Evolutionary conservation across 2,888 invertebrate genomes (phyloP).

Genomic region (Strigamia maritima): DNA sequence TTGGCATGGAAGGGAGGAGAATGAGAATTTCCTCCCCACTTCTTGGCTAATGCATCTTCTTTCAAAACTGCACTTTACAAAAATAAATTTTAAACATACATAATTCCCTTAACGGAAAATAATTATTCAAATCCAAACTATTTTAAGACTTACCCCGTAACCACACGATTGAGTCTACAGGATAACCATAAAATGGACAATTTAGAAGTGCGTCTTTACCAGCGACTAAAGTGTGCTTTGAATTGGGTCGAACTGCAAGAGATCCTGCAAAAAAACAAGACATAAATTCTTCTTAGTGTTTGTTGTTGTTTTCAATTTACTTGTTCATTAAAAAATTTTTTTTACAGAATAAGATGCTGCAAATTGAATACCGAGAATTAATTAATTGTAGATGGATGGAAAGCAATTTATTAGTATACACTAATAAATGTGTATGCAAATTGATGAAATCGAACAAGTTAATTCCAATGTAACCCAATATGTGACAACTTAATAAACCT

Average conservation of each 20-base stretch:
- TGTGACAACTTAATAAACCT: neutral
- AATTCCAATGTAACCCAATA: neutral
- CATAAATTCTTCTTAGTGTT: neutral
- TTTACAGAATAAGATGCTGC: neutral
- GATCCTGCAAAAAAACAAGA: conserved; percentile 23
- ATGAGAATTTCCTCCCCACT: neutral
- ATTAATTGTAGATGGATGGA: neutral
- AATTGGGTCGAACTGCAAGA: conserved; percentile 85
- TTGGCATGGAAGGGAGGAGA: neutral
- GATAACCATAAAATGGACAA: conserved; percentile 92
- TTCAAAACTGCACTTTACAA: conserved; percentile 23
- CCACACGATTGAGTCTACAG: conserved; percentile 92
- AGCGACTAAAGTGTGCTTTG: conserved; percentile 86
- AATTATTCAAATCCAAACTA: conserved; percentile 2
- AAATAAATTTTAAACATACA: neutral
- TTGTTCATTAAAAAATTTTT: neutral
- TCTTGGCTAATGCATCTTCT: conserved; percentile 32
- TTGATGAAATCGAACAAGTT: conserved; percentile 22
- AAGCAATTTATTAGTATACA: conserved; percentile 25
- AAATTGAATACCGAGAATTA: neutral
- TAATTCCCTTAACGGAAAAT: neutral
- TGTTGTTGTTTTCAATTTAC: neutral
- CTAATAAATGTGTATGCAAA: conserved; percentile 2
- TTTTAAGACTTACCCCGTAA: conserved; percentile 67
- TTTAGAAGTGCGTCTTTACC: conserved; percentile 77